Base-by-base conservation (phyloP, 2,888 invertebrate species). In the Leptopilina syphax region DNA sequence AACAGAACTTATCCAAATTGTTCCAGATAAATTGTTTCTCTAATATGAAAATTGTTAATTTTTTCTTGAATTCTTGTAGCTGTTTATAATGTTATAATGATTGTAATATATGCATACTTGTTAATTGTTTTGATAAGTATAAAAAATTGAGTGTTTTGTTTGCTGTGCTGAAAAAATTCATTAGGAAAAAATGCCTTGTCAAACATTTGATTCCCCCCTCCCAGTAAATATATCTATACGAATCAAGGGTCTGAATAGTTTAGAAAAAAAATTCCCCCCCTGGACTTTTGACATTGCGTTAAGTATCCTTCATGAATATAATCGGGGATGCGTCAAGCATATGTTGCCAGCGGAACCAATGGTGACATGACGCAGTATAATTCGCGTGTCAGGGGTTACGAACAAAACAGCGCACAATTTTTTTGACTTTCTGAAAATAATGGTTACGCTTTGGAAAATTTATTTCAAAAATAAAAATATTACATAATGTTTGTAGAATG, bases 221-320 rank as follows among this genome's bases (percentile, higher is more conserved):
- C 34, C 44, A 34, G 65, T 81, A 86, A 83, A 83, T 84, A 87
- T 85, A 84, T 86, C 85, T 84, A 82, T 81, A 34, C 41, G 82
- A 87, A 84, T 88, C 83, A 84, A 84, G 84, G 82, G 84, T 77
- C 82, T 81, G 81, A 27, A 82, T 41, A 60, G 10, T 60, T 34
- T 41, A 81, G 82, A 50, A 50, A 87, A 87, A 84, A 87, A 85
- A 83, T 79, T 81, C 47, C 82, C 86, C 34, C 88, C 87, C 79
- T 81, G 80, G 77, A 77, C 83, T 81, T 81, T 80, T 84, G 79
- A 83, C 80, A 76, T 47, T 78, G 73, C 57, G 73, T 60, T 60
- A 73, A 73, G 73, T 73, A 73, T 73, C 73, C 57, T 73, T 57
- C 34, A 73, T 73, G 73, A 34, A 66, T 70, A 24, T 60, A 78